Conservation (phyloP, 2,888 invertebrate species). For the Campoplex nolae region DNA sequence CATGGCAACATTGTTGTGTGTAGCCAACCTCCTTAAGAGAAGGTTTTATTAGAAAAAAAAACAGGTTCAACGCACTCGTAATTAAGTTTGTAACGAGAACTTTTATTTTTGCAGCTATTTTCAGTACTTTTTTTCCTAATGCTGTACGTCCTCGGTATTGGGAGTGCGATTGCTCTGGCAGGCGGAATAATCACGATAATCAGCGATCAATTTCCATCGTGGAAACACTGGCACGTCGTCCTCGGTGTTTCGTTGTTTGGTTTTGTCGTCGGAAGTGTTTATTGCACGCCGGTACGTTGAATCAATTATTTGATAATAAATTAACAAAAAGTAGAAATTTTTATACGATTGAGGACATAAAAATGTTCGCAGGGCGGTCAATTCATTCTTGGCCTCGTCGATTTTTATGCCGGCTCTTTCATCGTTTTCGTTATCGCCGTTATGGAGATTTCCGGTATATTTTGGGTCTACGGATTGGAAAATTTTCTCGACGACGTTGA, state of each 20-base stretch:
- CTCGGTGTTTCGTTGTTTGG: constrained; percentile 80
- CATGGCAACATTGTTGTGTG: no score
- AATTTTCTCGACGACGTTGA: constrained; percentile 91
- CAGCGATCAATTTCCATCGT: constrained; percentile 84
- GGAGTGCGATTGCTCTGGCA: constrained; percentile 84
- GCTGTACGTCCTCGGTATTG: constrained; percentile 86
- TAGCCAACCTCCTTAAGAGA: background rate
- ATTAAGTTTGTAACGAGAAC: constrained; percentile 3
- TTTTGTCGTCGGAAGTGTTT: constrained; percentile 84
- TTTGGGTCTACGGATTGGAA: constrained; percentile 86
- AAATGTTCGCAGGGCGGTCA: constrained; percentile 83
- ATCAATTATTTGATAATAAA: background rate
- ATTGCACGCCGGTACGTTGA: constrained; percentile 84
- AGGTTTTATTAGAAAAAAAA: background rate
- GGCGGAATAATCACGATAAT: constrained; percentile 84
- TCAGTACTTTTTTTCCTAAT: constrained; percentile 86
- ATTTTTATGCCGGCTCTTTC: constrained; percentile 85
- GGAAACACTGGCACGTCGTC: constrained; percentile 83
- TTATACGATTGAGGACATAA: no score
- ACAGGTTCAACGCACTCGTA: background rate
- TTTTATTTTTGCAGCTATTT: constrained; percentile 82
- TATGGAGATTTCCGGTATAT: constrained; percentile 84
- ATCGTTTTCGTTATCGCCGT: constrained; percentile 85
- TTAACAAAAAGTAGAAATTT: background rate
- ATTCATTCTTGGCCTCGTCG: constrained; percentile 84